Evolutionary conservation across 2,113 vertebrate genomes (phyloP).

Genomic region (Dicentrarchus labrax): DNA sequence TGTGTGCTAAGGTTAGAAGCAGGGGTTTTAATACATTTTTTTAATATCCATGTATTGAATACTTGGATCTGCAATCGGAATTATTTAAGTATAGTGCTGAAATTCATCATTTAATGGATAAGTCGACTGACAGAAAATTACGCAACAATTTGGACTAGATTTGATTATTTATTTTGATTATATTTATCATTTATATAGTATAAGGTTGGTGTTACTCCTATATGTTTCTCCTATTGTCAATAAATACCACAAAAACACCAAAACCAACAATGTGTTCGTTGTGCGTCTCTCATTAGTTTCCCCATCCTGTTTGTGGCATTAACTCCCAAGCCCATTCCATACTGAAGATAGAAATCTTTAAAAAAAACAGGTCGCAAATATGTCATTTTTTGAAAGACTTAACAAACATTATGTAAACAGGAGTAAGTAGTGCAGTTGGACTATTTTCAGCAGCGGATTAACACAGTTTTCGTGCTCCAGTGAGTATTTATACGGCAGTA

Average conservation of each 20-base stretch:
- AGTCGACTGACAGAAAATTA: neutral
- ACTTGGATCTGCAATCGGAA: neutral
- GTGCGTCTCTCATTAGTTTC: neutral
- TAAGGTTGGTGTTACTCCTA: neutral
- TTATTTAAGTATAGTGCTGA: neutral
- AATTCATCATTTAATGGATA: neutral
- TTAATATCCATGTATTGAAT: neutral
- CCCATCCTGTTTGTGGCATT: neutral
- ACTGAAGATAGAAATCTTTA: neutral
- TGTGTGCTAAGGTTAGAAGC: conserved; percentile 13
- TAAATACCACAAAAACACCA: neutral
- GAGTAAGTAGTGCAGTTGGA: neutral
- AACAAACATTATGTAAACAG: neutral
- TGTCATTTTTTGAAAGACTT: neutral
- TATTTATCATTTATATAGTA: too few species aligned
- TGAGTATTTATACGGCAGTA: neutral
- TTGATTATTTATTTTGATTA: neutral
- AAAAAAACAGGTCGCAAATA: neutral
- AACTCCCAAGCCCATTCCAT: neutral
- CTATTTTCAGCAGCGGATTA: conserved; percentile 1
- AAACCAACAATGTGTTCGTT: too few species aligned
- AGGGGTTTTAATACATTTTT: neutral
- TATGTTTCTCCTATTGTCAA: neutral
- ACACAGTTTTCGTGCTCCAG: neutral
- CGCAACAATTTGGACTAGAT: neutral